Conservation (phyloP, 2,113 vertebrate genomes). For the Sterrhoptilus dennistouni region DNA sequence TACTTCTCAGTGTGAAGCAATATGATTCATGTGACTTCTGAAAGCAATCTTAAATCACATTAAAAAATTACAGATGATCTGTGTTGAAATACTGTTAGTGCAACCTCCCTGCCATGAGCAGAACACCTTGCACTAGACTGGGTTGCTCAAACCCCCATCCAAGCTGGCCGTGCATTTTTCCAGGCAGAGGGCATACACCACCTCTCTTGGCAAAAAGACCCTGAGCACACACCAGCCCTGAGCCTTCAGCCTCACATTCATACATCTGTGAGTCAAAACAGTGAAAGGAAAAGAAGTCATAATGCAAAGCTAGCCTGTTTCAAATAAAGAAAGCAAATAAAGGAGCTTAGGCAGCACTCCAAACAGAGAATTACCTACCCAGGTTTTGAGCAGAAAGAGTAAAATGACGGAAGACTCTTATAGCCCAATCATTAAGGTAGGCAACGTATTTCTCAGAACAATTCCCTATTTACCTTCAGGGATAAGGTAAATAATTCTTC, state of each 20-base stretch:
- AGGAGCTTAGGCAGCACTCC: not conserved
- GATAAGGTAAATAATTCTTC: not conserved
- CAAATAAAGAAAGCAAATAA: not conserved
- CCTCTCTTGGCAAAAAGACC: not conserved
- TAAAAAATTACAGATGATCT: not conserved
- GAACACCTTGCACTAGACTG: not conserved
- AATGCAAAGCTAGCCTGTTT: not conserved
- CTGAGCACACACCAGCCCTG: not conserved
- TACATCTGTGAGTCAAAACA: not conserved
- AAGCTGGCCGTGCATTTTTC: not conserved
- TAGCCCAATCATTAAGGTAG: not conserved
- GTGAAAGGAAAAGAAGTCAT: not conserved
- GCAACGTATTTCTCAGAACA: not conserved
- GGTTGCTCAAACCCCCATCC: not conserved
- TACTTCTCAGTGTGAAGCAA: not conserved
- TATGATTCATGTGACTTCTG: not conserved
- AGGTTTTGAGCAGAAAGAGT: not conserved
- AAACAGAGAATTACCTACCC: not conserved
- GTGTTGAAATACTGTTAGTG: not conserved
- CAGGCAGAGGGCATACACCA: not conserved
- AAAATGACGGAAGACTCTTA: not conserved
- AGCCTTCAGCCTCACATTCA: not conserved
- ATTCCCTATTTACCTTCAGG: rapidly evolving
- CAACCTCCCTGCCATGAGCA: not conserved
- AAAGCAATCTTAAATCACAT: not conserved